phyloP scores from a whole-genome alignment of 2,113 vertebrate species.

The Gnathonemus longibarbis region DNA sequence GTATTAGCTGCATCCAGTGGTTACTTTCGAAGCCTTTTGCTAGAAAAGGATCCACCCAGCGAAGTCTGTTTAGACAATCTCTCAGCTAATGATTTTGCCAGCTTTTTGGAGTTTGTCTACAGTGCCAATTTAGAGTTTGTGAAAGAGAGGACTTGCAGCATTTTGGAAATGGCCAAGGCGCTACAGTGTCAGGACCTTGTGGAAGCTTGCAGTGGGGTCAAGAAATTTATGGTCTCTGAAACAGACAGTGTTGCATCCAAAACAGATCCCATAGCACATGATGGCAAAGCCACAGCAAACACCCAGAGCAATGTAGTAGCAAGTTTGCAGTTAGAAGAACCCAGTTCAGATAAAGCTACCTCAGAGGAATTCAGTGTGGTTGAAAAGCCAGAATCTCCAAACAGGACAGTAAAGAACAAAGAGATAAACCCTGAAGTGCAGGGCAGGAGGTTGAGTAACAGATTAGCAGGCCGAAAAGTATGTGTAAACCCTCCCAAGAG shows the following conservation, averaged over 20 bases:
- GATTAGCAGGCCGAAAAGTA: slow-evolving; percentile 65
- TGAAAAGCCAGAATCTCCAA: slow-evolving; percentile 23
- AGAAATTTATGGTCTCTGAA: slow-evolving; percentile 21
- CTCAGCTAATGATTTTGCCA: slow-evolving; percentile 67
- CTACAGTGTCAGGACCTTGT: slow-evolving; percentile 79
- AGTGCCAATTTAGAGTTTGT: slow-evolving; percentile 75
- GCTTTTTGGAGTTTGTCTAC: slow-evolving; percentile 86
- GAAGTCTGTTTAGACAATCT: slow-evolving; percentile 69
- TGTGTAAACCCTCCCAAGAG: slow-evolving; percentile 66
- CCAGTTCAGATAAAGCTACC: not conserved
- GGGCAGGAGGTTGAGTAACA: slow-evolving; percentile 57
- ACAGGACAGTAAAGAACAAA: slow-evolving; percentile 45
- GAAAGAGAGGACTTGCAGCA: slow-evolving; percentile 65
- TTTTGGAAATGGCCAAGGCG: slow-evolving; percentile 70
- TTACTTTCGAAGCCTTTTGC: slow-evolving; percentile 81
- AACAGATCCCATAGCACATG: not conserved
- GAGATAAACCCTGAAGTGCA: slow-evolving; percentile 48
- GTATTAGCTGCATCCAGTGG: slow-evolving; percentile 88
- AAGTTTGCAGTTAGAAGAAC: not conserved
- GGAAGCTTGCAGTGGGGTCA: slow-evolving; percentile 68
- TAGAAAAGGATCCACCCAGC: slow-evolving; percentile 60
- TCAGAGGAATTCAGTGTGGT: slow-evolving; percentile 1
- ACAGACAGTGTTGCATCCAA: slow-evolving; percentile 11
- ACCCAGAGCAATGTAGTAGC: not conserved
- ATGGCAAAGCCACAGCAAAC: not conserved